Evolutionary conservation across 2,113 vertebrate species (phyloP), one percentile per base, ranked within the genome.

Genomic region (Tor tambroides): DNA sequence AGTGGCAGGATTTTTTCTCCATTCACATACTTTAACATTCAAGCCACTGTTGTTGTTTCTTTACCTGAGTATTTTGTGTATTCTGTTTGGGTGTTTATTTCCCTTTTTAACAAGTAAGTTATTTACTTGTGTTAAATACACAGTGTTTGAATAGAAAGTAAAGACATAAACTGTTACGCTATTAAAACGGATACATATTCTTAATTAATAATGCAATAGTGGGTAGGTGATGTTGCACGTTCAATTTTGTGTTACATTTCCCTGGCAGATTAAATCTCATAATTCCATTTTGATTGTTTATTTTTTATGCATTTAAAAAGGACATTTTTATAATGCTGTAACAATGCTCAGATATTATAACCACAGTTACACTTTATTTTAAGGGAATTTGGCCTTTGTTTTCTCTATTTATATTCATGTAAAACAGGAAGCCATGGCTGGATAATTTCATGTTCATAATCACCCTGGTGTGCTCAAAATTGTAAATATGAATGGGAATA

Each of bases 241-340:
- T 69, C 26, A 63, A n/a, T 19, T 63, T 81, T 63, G 19, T 81
- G 80, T 80, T 41, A 63, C 56, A 80, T 67, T 65, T 65, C 38
- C 38, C 61, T 82, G 59, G 38, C 35, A 82, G 38, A 82, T 82
- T 82, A 71, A 67, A 83, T 83, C 19, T 51, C 17, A 43, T 49
- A 21, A 49, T n/a, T 71, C 23, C 19, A 71, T 71, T 51, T 61
- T 5, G 11, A 63, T 63, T 63, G 79, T 63, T 80, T n/a, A 61
- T 41, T 23, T 80, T n/a, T 80, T 80, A 59, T 63, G 56, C 4
- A 21, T 14, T 26, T 80, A 5, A 61, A 38, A 17, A 38, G 6
- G 6, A 80, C 5, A 3, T 61, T 80, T n/a, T 14, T 1, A 35
- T 35, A 32, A 49, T 77, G 14, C 26, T 23, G 23, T 14, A 80